Evolutionary conservation across 2,888 invertebrate genomes (phyloP).

Genomic region (Andrena minutula): DNA sequence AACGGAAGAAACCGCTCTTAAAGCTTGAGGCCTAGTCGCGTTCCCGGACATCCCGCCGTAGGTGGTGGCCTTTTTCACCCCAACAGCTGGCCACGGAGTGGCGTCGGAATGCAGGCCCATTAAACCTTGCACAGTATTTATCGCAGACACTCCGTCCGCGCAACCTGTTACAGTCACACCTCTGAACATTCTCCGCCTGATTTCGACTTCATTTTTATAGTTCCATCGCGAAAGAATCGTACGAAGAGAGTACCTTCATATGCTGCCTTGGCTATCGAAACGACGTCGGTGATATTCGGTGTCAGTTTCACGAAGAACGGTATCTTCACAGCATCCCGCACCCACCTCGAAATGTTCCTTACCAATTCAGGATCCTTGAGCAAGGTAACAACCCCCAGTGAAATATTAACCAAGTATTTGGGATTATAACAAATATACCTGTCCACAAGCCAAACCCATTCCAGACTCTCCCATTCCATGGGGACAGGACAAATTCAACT

Average conservation of each 20-base stretch:
- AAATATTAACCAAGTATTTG: not conserved
- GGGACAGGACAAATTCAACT: conserved; percentile 98
- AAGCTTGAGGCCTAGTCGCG: conserved; percentile 97
- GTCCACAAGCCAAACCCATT: conserved; percentile 99
- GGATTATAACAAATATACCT: conserved; percentile 86
- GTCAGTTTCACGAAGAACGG: conserved; percentile 99
- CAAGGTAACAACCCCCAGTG: not conserved
- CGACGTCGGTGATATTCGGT: conserved; percentile 98
- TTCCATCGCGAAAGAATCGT: no score
- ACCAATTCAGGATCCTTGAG: conserved; percentile 93
- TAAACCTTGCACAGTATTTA: conserved; percentile 98
- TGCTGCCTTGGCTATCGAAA: conserved; percentile 95
- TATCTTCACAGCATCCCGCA: conserved; percentile 93
- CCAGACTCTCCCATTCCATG: conserved; percentile 99
- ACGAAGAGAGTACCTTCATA: conserved; percentile 88
- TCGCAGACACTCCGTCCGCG: conserved; percentile 98
- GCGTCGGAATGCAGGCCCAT: conserved; percentile 94
- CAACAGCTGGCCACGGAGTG: conserved; percentile 97
- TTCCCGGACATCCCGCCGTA: conserved; percentile 98
- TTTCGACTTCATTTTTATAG: no score
- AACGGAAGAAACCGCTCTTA: conserved; percentile 96
- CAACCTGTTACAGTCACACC: conserved; percentile 87
- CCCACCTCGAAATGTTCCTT: conserved; percentile 96
- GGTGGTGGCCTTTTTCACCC: conserved; percentile 92
- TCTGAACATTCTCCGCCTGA: not conserved